Evolutionary conservation across 2,797 vertebrate species (phyloP), one percentile per base, ranked within the genome.

Genomic region (Danio albolineatus): DNA sequence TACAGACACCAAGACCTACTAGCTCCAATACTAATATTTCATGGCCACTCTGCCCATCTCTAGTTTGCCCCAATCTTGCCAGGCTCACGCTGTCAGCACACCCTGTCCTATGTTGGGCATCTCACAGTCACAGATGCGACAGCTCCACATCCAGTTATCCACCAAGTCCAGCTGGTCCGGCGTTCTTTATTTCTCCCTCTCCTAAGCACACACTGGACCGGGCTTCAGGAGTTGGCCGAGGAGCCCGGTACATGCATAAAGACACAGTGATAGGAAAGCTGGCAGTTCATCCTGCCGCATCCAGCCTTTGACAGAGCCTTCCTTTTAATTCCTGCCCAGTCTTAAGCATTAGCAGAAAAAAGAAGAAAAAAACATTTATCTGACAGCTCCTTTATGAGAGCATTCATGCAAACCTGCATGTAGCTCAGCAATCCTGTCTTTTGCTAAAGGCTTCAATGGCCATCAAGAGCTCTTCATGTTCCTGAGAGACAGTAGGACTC

Each of bases 211-310:
- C 71, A 61, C 21, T 49, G 73, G 73, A 61, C 73, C 73, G 39
- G 43, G 73, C 44, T 61, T 62, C 73, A 72, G 60, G 28, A 49
- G 69, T 64, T 54, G 61, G 89, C 88, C 64, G 84, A 77, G 74
- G 86, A 89, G 85, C 84, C 84, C 83, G 85, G 67, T 87, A 87
- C 83, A 85, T 83, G 90, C 90, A 94, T 87, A 93, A 92, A 92
- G 90, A 84, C 46, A 88, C 91, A 93, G 92, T 94, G 92, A 94
- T 91, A 84, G 89, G 87, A 86, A 83, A 61, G 59, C 88, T 90
- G 93, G 92, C 93, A 89, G 88, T 89, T 88, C 84, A 82, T 88
- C 85, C 57, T 59, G 49, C 85, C 86, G 90, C 91, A 89, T 90
- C 91, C 90, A 90, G 80, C 84, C 90, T 87, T 85, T 85, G 87